A percentile compares a stretch with the other conserved stretches of the same genome.
Conservation (phyloP, 2,113 vertebrate species). For the Serinus canaria region DNA sequence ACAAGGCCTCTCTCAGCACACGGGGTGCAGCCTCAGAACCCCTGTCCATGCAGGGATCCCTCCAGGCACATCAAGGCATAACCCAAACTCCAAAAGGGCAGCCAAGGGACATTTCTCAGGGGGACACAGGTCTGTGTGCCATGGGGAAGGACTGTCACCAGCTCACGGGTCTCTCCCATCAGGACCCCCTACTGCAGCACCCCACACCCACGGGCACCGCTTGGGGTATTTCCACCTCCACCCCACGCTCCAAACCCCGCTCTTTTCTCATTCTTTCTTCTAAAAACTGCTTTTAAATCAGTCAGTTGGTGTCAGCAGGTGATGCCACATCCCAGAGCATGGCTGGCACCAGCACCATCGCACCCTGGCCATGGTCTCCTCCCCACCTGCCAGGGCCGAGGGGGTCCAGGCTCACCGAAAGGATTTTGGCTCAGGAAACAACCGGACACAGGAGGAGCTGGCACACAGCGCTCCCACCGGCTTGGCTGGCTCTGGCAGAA, state of each 20-base stretch:
- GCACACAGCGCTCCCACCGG: rapidly evolving
- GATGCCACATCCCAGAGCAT: neutral
- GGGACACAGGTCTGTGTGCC: neutral
- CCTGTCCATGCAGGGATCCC: rapidly evolving
- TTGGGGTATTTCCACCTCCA: neutral
- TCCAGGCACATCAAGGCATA: neutral
- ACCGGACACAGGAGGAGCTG: neutral
- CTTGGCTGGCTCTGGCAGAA: neutral
- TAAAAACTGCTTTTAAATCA: neutral
- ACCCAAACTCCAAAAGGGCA: neutral
- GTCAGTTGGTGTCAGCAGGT: neutral
- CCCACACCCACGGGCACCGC: rapidly evolving
- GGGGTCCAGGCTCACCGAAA: neutral
- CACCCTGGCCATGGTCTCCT: rapidly evolving
- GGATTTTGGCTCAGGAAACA: neutral
- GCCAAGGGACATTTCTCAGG: neutral
- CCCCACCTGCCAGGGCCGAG: neutral
- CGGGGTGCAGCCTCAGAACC: neutral
- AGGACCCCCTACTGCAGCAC: neutral
- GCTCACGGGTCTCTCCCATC: rapidly evolving
- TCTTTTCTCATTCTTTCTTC: neutral
- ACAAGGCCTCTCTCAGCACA: rapidly evolving
- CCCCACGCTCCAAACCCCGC: neutral
- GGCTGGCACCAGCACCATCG: neutral
- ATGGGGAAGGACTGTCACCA: neutral